Evolutionary conservation across 2,888 invertebrate species (phyloP), one percentile per base, ranked within the genome.

Genomic region (Zelleria hepariella): DNA sequence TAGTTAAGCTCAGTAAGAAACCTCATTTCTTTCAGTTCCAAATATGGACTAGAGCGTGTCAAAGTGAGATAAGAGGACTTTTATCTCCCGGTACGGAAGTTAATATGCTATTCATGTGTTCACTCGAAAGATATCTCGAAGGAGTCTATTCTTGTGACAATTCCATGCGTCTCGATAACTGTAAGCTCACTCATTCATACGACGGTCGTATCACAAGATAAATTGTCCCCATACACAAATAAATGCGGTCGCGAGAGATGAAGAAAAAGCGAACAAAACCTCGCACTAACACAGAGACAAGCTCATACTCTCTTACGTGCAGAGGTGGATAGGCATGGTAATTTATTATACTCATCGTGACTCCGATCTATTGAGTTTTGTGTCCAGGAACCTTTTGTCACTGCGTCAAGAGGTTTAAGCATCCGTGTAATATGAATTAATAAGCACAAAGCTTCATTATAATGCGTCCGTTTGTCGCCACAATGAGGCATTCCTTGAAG

Each of bases 351-450:
- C 83, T 80, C 82, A 75, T 78, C 75, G 55, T 76, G 74, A 78
- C 76, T 78, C 72, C 82, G 77, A 83, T 78, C 81, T 84, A 84
- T 86, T 85, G 85, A 83, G 77, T 85, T 78, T 82, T 77, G 86
- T 80, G 78, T 75, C 73, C 75, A 70, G 75, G 71, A 75, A 74
- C 70, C 82, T 76, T 82, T 88, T 86, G 86, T 87, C 83, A 76
- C 75, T 75, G 71, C 76, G 78, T 81, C 77, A 75, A 80, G 82
- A 78, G 75, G 68, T 73, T 73, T 84, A 86, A 87, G 79, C 83
- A 83, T 76, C 86, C 86, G 83, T 87, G 80, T 88, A 88, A 88
- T 87, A 87, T 86, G 88, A 87, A 87, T 86, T 88, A 87, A 88
- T 88, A 88, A 88, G 79, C 80, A 86, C 85, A 86, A 85, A 82